phyloP scores from a whole-genome alignment of 2,113 vertebrate genomes.

The Sceloporus tristichus region DNA sequence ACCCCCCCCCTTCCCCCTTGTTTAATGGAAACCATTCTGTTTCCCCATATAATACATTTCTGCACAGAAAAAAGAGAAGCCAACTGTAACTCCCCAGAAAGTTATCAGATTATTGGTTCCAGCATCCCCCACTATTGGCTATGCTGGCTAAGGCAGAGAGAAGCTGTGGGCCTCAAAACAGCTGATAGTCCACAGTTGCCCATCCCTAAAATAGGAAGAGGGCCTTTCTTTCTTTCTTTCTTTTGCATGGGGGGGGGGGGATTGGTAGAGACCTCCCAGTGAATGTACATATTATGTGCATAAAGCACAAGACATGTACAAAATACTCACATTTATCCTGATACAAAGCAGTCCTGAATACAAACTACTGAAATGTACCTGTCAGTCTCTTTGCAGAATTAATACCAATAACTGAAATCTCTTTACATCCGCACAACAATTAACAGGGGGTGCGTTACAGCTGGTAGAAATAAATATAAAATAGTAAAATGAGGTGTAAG shows the following conservation, averaged over 20 bases:
- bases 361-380: not conserved
- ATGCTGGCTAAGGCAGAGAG: too few relatives aligned
- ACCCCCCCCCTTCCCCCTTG: too few relatives aligned
- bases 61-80: not conserved
- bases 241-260: not conserved
- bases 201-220: not conserved
- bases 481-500: constrained; percentile 75
- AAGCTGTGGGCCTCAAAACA: too few relatives aligned
- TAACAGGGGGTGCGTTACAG: constrained; percentile 51
- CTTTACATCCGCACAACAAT: constrained; percentile 50
- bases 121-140: too few relatives aligned
- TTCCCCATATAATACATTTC: not conserved
- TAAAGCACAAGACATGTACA: not conserved
- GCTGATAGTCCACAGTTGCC: not conserved
- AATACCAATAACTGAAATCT: constrained; percentile 14
- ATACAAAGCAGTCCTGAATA: not conserved
- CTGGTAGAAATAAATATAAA: constrained; percentile 65
- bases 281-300: not conserved
- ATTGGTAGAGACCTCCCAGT: not conserved
- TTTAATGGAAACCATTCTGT: too few relatives aligned
- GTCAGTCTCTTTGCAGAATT: constrained; percentile 22
- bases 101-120: too few relatives aligned
- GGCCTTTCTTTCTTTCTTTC: not conserved
- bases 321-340: not conserved
- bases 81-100: too few relatives aligned